A percentile compares a stretch with the other conserved stretches of the same genome.
Conservation (phyloP, 2,888 invertebrate species). For the Drosophila kuntzei region DNA sequence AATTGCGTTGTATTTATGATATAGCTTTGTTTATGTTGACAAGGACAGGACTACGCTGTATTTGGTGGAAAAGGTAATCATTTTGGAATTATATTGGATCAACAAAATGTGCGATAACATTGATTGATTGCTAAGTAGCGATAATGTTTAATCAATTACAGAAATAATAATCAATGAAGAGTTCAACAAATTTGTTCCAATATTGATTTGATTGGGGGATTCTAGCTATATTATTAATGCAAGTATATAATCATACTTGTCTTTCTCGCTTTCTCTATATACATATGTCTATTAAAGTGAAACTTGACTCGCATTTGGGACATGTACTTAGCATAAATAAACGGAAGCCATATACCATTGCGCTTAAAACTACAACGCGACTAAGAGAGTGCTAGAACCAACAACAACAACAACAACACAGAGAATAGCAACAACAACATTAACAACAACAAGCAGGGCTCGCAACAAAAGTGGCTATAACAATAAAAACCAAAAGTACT, state of each 20-base stretch:
- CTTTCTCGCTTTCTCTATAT: background rate
- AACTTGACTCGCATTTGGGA: conserved; percentile 18
- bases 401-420: conserved; percentile 18
- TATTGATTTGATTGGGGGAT: background rate
- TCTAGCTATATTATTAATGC: conserved; percentile 4
- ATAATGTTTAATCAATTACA: conserved; percentile 34
- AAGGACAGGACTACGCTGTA: conserved; percentile 36
- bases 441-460: conserved; percentile 23
- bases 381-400: conserved; percentile 35
- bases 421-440: conserved; percentile 3
- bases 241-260: conserved; percentile 19
- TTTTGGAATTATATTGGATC: conserved; percentile 34
- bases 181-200: background rate
- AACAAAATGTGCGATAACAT: conserved; percentile 23
- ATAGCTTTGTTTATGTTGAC: conserved; percentile 15
- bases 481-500: conserved; percentile 63
- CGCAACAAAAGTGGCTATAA: conserved; percentile 58
- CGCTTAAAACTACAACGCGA: conserved; percentile 45
- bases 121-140: conserved; percentile 11
- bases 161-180: conserved; percentile 8
- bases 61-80: conserved; percentile 55
- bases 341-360: conserved; percentile 38
- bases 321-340: conserved; percentile 50
- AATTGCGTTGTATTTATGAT: conserved; percentile 37
- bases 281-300: background rate